These are phyloP conservation scores for Glareola pratincola DNA, from an alignment of 2,113 vertebrate genomes.

Conservation along the genomic window DNA sequence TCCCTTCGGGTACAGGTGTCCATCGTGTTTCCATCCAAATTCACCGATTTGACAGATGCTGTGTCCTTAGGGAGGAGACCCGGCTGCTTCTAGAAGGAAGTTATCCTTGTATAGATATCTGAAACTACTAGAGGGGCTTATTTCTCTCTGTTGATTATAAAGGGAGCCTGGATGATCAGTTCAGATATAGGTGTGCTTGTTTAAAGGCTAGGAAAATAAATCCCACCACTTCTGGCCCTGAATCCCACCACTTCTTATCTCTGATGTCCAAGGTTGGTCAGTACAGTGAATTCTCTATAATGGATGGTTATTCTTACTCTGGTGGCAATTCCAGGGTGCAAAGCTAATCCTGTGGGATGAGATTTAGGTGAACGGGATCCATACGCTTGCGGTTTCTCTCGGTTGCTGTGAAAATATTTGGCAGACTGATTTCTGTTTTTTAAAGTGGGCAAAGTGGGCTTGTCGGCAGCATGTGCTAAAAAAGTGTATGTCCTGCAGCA, in stretches of 20 bases:
- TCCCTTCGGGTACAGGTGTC: neutral
- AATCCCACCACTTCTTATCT: neutral
- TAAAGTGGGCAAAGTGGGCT: neutral
- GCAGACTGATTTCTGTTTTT: neutral
- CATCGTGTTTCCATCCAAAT: neutral
- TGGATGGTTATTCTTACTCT: neutral
- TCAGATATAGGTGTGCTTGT: neutral
- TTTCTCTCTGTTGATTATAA: neutral
- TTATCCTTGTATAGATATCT: neutral
- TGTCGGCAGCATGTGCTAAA: neutral
- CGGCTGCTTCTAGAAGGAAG: neutral
- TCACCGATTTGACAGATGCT: neutral
- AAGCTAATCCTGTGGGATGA: neutral
- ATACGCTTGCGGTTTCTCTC: neutral
- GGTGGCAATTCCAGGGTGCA: neutral
- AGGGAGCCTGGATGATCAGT: neutral
- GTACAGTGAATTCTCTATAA: neutral
- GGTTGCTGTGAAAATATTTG: neutral
- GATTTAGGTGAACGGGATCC: neutral
- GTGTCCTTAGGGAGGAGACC: neutral
- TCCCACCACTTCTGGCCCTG: neutral
- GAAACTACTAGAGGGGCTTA: neutral
- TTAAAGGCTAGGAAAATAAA: neutral
- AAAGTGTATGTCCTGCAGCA: neutral
- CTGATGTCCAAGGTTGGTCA: neutral